Evolutionary conservation across 2,888 invertebrate species (phyloP).

Genomic region (Scaptomyza cyrtandrae): DNA sequence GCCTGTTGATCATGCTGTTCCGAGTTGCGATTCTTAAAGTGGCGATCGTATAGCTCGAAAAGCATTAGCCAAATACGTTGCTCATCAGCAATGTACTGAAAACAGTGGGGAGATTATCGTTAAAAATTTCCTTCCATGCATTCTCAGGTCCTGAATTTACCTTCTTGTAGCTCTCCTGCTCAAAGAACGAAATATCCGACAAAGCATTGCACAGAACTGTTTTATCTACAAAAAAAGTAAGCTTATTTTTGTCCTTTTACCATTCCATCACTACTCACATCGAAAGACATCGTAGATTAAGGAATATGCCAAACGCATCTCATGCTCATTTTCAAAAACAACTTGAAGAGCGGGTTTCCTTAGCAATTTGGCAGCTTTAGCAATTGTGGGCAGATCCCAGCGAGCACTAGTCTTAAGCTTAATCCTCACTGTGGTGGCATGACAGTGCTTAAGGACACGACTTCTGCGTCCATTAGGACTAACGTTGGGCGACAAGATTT

Average conservation of each 20-base stretch:
- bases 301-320: constrained; percentile 86
- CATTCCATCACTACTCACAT: constrained; percentile 83
- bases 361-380: constrained; percentile 81
- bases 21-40: constrained; percentile 84
- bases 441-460: constrained; percentile 58
- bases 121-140: background rate
- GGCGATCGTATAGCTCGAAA: constrained; percentile 86
- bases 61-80: constrained; percentile 86
- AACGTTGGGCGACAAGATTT: constrained; percentile 69
- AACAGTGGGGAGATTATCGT: background rate
- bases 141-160: constrained; percentile 34
- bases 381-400: constrained; percentile 80
- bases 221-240: constrained; percentile 83
- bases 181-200: constrained; percentile 85
- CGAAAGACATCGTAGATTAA: constrained; percentile 86
- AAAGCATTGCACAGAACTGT: constrained; percentile 85
- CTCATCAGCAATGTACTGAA: constrained; percentile 80
- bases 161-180: constrained; percentile 75
- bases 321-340: constrained; percentile 85
- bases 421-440: constrained; percentile 74
- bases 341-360: constrained; percentile 77
- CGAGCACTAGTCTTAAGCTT: constrained; percentile 63
- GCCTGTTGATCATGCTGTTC: constrained; percentile 74
- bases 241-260: too few relatives aligned
- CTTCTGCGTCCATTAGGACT: constrained; percentile 72